Percentiles rank a stretch among this genome's conserved stretches.
These are phyloP conservation scores for Tapera naevia DNA, from an alignment of 2,797 vertebrate species.

Conservation along the genomic window DNA sequence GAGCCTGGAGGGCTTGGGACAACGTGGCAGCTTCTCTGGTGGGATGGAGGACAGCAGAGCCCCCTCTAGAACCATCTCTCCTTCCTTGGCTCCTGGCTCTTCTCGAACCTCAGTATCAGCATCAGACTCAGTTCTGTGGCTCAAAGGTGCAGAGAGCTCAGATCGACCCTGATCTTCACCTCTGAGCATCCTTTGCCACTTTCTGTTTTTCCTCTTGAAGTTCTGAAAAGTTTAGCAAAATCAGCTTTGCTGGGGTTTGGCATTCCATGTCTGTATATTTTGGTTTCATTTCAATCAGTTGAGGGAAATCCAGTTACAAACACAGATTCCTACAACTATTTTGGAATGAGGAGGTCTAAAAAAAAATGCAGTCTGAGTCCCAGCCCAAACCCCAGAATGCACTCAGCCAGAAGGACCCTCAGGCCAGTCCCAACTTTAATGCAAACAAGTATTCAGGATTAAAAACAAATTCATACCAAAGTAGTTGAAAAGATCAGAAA, in stretches of 20 bases:
- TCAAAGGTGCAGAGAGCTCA: background rate
- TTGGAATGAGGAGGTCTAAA: background rate
- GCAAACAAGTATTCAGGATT: background rate
- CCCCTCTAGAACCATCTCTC: background rate
- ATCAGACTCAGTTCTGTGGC: background rate
- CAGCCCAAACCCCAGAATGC: background rate
- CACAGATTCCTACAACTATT: background rate
- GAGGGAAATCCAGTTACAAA: background rate
- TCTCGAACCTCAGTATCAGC: background rate
- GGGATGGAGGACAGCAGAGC: background rate
- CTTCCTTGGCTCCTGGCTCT: background rate
- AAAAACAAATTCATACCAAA: background rate
- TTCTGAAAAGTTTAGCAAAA: background rate
- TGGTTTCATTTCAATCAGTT: background rate
- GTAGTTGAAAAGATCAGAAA: background rate
- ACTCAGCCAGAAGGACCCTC: background rate
- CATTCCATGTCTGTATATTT: background rate
- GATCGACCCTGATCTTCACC: background rate
- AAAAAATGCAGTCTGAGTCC: background rate
- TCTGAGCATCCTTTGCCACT: background rate
- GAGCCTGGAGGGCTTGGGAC: background rate
- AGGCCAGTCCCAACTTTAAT: background rate
- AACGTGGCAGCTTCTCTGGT: rapidly evolving
- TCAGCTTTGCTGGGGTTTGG: background rate
- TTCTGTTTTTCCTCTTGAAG: background rate